These are phyloP conservation scores for Crypturellus tataupa DNA, from an alignment of 2,797 vertebrate species.

Conservation along the genomic window DNA sequence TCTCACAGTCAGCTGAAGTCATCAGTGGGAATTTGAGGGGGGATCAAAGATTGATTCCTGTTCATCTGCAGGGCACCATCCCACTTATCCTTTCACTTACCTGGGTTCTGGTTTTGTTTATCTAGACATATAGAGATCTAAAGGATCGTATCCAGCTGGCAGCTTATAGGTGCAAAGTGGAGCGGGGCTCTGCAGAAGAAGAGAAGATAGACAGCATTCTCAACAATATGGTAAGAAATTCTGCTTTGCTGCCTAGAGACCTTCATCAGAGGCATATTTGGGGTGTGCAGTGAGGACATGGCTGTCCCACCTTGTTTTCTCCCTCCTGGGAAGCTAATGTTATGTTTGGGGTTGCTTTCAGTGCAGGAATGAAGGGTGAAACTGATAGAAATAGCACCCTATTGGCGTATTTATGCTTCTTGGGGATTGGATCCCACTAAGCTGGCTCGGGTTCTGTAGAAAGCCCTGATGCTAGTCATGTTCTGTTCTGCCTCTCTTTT, in stretches of 20 bases:
- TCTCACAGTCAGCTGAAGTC: neutral
- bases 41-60: neutral
- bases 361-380: neutral
- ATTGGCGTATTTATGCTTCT: neutral
- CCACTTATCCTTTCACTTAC: neutral
- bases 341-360: neutral
- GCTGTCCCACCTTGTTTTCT: neutral
- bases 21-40: neutral
- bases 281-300: neutral
- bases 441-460: neutral
- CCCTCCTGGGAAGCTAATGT: neutral
- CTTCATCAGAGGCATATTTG: neutral
- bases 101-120: conserved; percentile 28
- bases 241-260: neutral
- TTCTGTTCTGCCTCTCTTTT: conserved; percentile 56
- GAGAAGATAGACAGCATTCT: conserved; percentile 90
- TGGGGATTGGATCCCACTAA: neutral
- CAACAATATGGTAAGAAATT: conserved; percentile 82
- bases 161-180: conserved; percentile 89
- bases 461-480: neutral
- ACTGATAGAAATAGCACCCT: neutral
- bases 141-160: conserved; percentile 92
- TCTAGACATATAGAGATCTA: conserved; percentile 90
- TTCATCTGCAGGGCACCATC: neutral
- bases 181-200: conserved; percentile 87